Percentiles rank a stretch among this genome's conserved stretches.
Evolutionary conservation across 2,797 vertebrate genomes (phyloP).

Genomic region (Periparus ater): DNA sequence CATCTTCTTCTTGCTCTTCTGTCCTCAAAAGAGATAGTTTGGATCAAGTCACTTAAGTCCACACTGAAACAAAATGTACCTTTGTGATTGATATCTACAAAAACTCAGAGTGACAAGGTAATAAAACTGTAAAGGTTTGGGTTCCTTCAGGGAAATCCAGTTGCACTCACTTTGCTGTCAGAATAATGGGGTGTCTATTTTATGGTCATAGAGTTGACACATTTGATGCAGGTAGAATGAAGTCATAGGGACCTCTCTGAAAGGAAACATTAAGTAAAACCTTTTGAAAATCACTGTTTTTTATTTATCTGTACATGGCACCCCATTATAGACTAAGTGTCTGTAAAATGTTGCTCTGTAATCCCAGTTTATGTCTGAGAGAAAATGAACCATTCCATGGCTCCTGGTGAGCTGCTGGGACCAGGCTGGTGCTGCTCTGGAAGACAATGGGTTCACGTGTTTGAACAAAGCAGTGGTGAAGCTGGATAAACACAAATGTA

Average conservation of each 20-base stretch:
- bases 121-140: conserved; percentile 61
- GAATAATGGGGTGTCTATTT: conserved; percentile 58
- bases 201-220: conserved; percentile 16
- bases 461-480: background rate
- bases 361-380: background rate
- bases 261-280: background rate
- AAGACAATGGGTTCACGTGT: background rate
- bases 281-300: background rate
- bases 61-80: conserved; percentile 43
- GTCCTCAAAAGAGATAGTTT: background rate
- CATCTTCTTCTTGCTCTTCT: conserved; percentile 1
- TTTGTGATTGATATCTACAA: conserved; percentile 73
- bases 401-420: background rate
- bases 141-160: conserved; percentile 70
- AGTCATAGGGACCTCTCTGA: background rate
- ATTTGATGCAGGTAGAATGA: conserved; percentile 46
- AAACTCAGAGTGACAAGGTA: conserved; percentile 66
- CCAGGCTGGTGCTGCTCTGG: background rate
- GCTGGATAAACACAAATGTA: background rate
- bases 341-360: background rate
- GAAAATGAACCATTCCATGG: background rate
- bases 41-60: conserved; percentile 43
- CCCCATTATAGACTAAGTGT: background rate
- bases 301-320: background rate
- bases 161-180: conserved; percentile 41